phyloP scores from a whole-genome alignment of 2,113 vertebrate species.

The cattle (Bos taurus) region ARS-UCD2.0 NC_037348.1:23491501-23492000 shows the following conservation, averaged over 20 bases:
- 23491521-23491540: accelerated
- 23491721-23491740: neutral
- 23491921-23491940: neutral
- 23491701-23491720: neutral
- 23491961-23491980: neutral
- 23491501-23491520: neutral
- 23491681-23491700: neutral
- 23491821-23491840: neutral
- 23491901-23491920: neutral
- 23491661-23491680: neutral
- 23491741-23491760: neutral
- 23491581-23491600: neutral
- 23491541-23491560: neutral
- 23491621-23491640: neutral
- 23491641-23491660: neutral
- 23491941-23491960: neutral
- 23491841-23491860: neutral
- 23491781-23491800: neutral
- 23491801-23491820: neutral
- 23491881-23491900: neutral
- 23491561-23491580: neutral
- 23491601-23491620: neutral
- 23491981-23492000: neutral
- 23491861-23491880: neutral
- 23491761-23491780: neutral